Percentiles rank a stretch among this genome's conserved stretches.
Evolutionary conservation across 2,113 vertebrate species (phyloP).

Genomic region (Leptobrachium leishanense): DNA sequence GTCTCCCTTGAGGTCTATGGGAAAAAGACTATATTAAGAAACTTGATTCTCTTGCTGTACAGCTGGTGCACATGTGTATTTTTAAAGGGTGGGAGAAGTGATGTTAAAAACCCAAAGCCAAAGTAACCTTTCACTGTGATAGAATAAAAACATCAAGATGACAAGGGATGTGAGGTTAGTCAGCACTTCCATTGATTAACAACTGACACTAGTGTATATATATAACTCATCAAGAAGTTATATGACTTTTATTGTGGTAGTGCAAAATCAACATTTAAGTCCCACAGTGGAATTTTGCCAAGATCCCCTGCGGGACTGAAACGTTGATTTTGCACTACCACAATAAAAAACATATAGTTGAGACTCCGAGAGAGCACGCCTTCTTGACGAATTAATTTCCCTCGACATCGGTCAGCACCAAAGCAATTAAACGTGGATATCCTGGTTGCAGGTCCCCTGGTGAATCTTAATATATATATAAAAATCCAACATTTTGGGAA

Average conservation of each 20-base stretch:
- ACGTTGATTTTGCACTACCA: no score
- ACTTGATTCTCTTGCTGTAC: constrained; percentile 7
- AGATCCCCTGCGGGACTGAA: no score
- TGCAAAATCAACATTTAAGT: no score
- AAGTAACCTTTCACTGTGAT: background rate
- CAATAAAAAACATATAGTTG: no score
- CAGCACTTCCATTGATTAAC: background rate
- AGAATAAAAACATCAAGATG: background rate
- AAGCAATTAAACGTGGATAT: no score
- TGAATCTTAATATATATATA: background rate
- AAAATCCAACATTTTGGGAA: background rate
- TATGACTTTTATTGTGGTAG: no score
- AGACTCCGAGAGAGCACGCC: no score
- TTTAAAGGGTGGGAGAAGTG: background rate
- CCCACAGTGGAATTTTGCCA: no score
- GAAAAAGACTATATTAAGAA: constrained; percentile 30
- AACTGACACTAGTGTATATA: background rate
- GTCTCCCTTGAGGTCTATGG: constrained; percentile 2
- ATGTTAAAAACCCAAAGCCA: background rate
- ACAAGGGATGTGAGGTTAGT: background rate
- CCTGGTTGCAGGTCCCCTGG: no score
- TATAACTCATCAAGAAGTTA: no score
- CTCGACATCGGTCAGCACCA: no score
- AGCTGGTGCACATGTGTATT: constrained; percentile 33
- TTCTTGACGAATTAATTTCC: no score